Evolutionary conservation across 2,888 invertebrate species (phyloP).

Genomic region (Drosophila incognita): DNA sequence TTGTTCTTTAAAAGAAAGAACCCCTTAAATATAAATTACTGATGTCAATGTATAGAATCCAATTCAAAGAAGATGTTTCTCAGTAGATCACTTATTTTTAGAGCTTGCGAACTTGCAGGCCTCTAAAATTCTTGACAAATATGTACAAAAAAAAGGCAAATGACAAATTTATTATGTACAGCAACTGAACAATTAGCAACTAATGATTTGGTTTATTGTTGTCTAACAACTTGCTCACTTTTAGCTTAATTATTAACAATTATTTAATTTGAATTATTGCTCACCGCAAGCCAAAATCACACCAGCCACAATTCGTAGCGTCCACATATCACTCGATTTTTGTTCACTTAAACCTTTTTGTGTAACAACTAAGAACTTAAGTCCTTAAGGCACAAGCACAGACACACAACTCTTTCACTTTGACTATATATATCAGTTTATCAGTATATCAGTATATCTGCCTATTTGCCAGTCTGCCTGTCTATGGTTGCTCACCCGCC

Average conservation of each 20-base stretch:
- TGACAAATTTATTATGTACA: neutral
- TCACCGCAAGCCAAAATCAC: slow-evolving; percentile 42
- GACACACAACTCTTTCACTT: slow-evolving; percentile 4
- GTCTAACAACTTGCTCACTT: slow-evolving; percentile 3
- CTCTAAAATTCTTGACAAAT: neutral
- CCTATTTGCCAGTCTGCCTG: slow-evolving; percentile 1
- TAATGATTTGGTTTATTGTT: neutral
- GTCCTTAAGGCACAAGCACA: slow-evolving; percentile 23
- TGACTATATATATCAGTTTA: neutral
- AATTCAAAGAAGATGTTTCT: neutral
- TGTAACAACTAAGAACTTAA: slow-evolving; percentile 4
- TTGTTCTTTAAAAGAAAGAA: neutral
- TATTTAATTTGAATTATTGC: slow-evolving; percentile 7
- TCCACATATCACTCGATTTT: slow-evolving; percentile 29
- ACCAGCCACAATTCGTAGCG: neutral
- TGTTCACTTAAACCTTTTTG: slow-evolving; percentile 1
- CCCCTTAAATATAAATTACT: neutral
- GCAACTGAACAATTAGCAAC: neutral
- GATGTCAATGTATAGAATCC: neutral
- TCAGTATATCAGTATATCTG: neutral
- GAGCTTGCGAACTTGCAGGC: neutral
- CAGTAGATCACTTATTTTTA: slow-evolving; percentile 1
- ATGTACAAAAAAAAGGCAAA: neutral
- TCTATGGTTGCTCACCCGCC: slow-evolving; percentile 64
- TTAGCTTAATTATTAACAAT: neutral